phyloP scores from a whole-genome alignment of 2,888 invertebrate genomes.

The Eupsilia transversa region DNA sequence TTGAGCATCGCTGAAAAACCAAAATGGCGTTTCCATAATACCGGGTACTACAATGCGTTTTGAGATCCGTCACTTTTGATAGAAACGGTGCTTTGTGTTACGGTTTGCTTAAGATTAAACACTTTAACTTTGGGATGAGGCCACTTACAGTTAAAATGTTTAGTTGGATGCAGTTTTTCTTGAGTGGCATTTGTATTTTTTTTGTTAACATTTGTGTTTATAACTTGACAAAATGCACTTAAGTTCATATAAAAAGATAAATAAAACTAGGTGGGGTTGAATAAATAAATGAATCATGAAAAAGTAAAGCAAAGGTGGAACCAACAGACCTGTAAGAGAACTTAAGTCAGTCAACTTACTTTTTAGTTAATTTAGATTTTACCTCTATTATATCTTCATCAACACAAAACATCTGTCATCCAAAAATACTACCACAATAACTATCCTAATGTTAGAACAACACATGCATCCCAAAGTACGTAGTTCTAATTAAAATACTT shows the following conservation, averaged over 20 bases:
- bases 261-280: background rate
- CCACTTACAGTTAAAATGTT: conserved; percentile 75
- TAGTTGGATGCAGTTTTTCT: conserved; percentile 63
- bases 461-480: conserved; percentile 56
- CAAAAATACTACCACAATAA: conserved; percentile 40
- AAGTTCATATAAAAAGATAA: conserved; percentile 2
- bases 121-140: conserved; percentile 77
- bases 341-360: background rate
- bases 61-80: conserved; percentile 88
- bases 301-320: background rate
- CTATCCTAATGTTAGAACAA: conserved; percentile 49
- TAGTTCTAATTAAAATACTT: conserved; percentile 87
- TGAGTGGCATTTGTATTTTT: conserved; percentile 13
- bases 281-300: background rate
- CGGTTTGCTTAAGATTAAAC: conserved; percentile 84
- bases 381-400: background rate
- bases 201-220: conserved; percentile 37
- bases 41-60: conserved; percentile 76
- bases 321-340: background rate
- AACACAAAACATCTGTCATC: conserved; percentile 42
- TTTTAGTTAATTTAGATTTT: background rate
- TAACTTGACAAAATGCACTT: conserved; percentile 13
- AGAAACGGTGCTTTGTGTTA: conserved; percentile 77
- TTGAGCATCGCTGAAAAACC: conserved; percentile 64
- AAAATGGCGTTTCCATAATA: conserved; percentile 77